Base-by-base conservation (phyloP, 1,140 invertebrate genomes). In the Trypoxylus dichotomus region DNA sequence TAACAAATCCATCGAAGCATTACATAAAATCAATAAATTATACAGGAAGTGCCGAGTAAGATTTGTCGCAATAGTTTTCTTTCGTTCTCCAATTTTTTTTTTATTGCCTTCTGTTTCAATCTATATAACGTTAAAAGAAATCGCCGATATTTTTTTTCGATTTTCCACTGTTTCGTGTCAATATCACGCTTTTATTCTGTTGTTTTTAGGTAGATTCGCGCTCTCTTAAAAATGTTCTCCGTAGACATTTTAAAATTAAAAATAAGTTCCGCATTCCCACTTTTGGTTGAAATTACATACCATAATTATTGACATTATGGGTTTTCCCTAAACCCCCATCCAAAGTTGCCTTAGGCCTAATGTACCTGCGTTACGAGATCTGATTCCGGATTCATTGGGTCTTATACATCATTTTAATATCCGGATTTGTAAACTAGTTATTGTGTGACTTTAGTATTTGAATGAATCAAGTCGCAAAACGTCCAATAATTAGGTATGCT, bases 351-450 rank as follows among this genome's bases (percentile, higher is more conserved):
- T 63, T 63, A 27, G 60, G 60, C 60, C 60, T 63, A 63, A 24
- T 24, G 21, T 63, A 19, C 25, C 60, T 27, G 60, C 19, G 60
- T 63, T 63, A 19, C 60, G 60, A 63, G 60, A 63, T 63, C 25
- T 27, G 60, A 63, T 63, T 63, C 60, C 60, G 60, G 60, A 63
- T 63, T 63, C 60, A 63, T 63, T 63, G 60, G 60, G 60, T 63
- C 60, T 19, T 63, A 24, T 63, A 63, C 60, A 63, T 63, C 60
- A 63, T 25, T 63, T 63, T 63, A 63, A 63, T 63, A 63, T 63
- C 60, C 60, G 60, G 60, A 63, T 63, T 63, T 63, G 60, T 63
- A 63, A 63, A 63, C 60, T 63, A 63, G 60, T 63, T 63, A 63
- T 27, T 19, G 25, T 63, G 60, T 58, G 47, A 21, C 47, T 21